Conservation (phyloP, 2,888 invertebrate genomes). For the Bombylius discolor region DNA sequence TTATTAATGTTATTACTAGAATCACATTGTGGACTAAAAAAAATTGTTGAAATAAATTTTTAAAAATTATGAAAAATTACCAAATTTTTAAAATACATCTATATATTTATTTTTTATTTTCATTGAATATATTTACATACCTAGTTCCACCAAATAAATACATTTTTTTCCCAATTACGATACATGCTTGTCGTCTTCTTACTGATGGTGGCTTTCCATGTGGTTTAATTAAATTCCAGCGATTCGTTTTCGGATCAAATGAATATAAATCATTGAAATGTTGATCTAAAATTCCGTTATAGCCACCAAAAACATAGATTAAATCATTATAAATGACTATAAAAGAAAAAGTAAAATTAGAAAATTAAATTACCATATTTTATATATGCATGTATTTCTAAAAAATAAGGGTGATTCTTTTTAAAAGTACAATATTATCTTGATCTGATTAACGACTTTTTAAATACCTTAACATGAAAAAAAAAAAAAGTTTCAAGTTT, state of each 20-base stretch:
- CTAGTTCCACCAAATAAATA: constrained; percentile 87
- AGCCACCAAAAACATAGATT: constrained; percentile 86
- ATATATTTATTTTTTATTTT: no score
- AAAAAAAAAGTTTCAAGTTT: no score
- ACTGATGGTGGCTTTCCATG: constrained; percentile 48
- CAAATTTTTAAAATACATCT: not conserved
- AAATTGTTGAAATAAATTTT: constrained; percentile 1
- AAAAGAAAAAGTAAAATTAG: not conserved
- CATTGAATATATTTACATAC: constrained; percentile 32
- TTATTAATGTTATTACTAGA: not conserved
- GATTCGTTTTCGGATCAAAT: constrained; percentile 48
- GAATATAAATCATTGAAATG: constrained; percentile 78
- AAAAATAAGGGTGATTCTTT: no score
- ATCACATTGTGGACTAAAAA: constrained; percentile 3
- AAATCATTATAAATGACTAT: constrained; percentile 60
- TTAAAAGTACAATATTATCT: no score
- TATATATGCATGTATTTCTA: no score
- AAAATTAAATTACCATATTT: not conserved
- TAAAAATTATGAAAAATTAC: constrained; percentile 4
- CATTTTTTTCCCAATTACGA: constrained; percentile 56
- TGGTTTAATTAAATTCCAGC: constrained; percentile 49
- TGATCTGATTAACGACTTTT: no score
- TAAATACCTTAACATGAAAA: no score
- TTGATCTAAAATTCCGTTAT: constrained; percentile 57
- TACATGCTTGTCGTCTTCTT: constrained; percentile 66